Evolutionary conservation across 2,113 vertebrate species (phyloP), one percentile per base, ranked within the genome.

Genomic region (Solenodon paradoxus): DNA sequence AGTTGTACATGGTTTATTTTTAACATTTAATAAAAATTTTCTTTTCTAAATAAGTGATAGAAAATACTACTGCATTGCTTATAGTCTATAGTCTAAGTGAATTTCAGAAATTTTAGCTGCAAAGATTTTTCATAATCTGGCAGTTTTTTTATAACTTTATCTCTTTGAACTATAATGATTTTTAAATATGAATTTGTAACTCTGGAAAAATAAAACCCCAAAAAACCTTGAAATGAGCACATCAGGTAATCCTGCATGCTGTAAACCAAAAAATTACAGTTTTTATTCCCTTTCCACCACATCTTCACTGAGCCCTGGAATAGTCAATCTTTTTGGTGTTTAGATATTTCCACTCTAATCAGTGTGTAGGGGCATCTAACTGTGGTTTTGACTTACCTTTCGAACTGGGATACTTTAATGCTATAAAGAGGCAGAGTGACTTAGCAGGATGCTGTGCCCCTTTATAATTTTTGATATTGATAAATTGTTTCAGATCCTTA

Each of bases 21-120:
- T 63, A 91, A 82, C 61, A 45, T 55, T 86, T 80, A 53, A 45
- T 75, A 84, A 40, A 81, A 57, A 75, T 89, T 92, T 81, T 51
- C 68, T 88, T 77, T 95, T 78, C 42, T 88, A 88, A 82, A 47
- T 71, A 72, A 42, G 20, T 90, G 35, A 87, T 40, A 82, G 32
- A 74, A 95, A 91, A 88, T 53, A 59, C 10, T 53, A 79, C 26
- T 85, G 19, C 42, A 80, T 32, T 80, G 26, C n/a, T 49, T 82
- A 22, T 5, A 64, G 13, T 71, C 51, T 91, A 74, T 16, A 68
- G 7, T 81, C 80, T 53, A 85, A n/a, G 4, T 89, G 24, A 82
- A 89, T 38, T 75, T 57, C 45, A 49, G 40, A 10, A 61, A 90
- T 86, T 30, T 38, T 80, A 57, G 30, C 30, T 24, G 55, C 47